A percentile compares a stretch with the other conserved stretches of the same genome.
Evolutionary conservation across 2,888 invertebrate genomes (phyloP).

Genomic region (Willowsia nigromaculata): DNA sequence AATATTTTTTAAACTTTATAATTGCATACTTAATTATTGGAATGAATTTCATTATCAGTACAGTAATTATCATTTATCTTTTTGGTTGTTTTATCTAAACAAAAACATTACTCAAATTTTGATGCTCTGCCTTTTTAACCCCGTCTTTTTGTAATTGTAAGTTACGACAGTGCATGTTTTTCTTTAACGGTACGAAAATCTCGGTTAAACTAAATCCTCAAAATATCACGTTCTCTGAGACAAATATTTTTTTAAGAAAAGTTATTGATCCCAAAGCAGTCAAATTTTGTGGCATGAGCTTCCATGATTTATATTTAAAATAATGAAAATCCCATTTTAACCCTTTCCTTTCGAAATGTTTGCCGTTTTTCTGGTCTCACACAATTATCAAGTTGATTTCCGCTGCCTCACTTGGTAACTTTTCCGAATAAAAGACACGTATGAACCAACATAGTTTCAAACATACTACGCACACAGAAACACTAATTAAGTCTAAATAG

Average conservation of each 20-base stretch:
- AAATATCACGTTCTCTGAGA: no score
- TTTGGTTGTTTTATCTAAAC: slow-evolving; percentile 20
- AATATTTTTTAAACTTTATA: not conserved
- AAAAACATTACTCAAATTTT: not conserved
- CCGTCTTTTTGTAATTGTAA: not conserved
- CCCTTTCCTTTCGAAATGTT: no score
- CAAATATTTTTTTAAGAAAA: not conserved
- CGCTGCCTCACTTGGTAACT: no score
- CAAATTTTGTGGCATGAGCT: not conserved
- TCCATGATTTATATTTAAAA: not conserved
- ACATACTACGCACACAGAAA: not conserved
- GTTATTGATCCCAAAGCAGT: not conserved
- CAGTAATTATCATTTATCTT: not conserved
- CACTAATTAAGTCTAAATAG: not conserved
- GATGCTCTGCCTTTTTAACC: slow-evolving; percentile 8
- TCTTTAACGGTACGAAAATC: not conserved
- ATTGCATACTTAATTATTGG: not conserved
- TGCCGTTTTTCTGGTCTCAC: no score
- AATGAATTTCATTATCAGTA: not conserved
- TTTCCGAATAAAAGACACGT: no score
- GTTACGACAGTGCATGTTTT: not conserved
- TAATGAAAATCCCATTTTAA: no score
- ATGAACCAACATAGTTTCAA: not conserved
- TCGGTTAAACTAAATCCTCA: not conserved
- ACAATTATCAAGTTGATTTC: no score